Percentiles rank a stretch among this genome's conserved stretches.
These are phyloP conservation scores for Coptodon bakossiorum DNA, from an alignment of 2,113 vertebrate species.

Conservation along the genomic window DNA sequence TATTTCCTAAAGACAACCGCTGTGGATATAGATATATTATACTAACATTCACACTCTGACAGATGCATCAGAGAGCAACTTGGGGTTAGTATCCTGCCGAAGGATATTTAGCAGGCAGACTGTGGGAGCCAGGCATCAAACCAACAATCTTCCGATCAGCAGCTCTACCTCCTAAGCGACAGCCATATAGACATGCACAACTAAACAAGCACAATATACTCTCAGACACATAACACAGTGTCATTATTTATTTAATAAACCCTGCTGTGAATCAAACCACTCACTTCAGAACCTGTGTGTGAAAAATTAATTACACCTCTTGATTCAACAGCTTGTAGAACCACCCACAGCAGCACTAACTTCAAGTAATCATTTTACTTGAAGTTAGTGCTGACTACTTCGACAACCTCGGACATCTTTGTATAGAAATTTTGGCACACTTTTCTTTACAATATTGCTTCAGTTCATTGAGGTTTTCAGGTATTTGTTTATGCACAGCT, in stretches of 20 bases:
- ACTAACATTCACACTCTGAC: not conserved
- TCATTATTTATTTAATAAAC: not conserved
- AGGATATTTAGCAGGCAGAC: not conserved
- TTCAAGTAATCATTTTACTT: not conserved
- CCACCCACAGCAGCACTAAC: not conserved
- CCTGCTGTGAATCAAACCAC: not conserved
- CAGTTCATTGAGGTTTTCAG: not conserved
- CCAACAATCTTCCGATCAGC: not conserved
- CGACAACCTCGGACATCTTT: not conserved
- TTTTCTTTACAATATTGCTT: not conserved
- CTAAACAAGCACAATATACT: not conserved
- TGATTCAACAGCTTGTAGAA: not conserved
- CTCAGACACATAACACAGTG: not conserved
- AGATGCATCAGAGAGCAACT: not conserved
- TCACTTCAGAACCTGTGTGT: not conserved
- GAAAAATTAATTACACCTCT: not conserved
- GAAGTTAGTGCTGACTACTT: not conserved
- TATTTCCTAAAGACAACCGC: not conserved
- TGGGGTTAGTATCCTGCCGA: not conserved
- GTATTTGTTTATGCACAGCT: not conserved
- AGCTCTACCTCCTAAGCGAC: not conserved
- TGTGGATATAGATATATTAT: not conserved
- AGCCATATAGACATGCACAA: not conserved
- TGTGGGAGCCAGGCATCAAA: not conserved
- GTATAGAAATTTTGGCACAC: not conserved